phyloP scores from a whole-genome alignment of 2,113 vertebrate genomes.

The Eclectus roratus region DNA sequence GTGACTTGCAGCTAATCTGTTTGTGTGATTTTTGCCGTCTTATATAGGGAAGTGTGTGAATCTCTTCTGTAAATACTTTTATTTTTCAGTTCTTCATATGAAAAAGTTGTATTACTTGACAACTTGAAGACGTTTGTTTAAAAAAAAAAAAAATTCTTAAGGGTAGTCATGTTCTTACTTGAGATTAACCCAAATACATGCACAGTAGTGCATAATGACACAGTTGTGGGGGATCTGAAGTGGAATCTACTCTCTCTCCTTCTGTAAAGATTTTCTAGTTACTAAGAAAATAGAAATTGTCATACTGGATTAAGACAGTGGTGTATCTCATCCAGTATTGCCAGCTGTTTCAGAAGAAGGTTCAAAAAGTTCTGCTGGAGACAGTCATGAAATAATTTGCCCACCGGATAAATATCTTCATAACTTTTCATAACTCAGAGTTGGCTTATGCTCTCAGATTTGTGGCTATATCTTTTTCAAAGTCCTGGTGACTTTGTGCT shows the following conservation, averaged over 20 bases:
- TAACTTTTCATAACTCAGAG: background rate
- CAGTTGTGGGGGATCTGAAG: background rate
- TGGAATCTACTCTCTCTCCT: background rate
- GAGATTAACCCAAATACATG: background rate
- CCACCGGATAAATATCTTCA: background rate
- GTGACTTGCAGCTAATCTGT: background rate
- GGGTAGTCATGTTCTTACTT: background rate
- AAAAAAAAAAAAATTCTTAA: background rate
- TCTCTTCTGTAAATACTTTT: background rate
- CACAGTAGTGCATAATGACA: background rate
- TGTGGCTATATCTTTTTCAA: background rate
- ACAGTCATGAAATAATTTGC: background rate
- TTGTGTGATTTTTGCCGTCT: background rate
- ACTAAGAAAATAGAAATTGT: background rate
- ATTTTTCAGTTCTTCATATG: background rate
- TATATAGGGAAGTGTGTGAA: fast-evolving
- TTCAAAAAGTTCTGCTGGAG: background rate
- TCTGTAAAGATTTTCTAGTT: background rate
- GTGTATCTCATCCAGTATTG: background rate
- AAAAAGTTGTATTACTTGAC: background rate
- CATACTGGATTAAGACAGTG: background rate
- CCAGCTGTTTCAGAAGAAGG: background rate
- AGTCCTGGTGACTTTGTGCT: background rate
- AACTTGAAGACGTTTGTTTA: background rate
- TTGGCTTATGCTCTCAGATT: background rate